Conservation (phyloP, 1,140 invertebrate genomes). For the Pogonomyrmex californicus region DNA sequence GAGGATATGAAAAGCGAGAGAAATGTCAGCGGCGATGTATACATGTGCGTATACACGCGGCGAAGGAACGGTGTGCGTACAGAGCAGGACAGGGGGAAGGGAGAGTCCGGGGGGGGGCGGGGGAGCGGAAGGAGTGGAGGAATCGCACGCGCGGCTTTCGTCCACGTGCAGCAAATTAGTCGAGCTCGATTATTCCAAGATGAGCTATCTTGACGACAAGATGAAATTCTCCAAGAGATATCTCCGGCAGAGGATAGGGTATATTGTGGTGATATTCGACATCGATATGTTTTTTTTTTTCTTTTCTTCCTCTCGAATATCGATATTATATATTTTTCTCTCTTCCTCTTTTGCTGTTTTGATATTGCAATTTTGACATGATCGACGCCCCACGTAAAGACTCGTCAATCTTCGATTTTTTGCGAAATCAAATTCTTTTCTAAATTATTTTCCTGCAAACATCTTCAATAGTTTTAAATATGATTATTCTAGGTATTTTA, state of each 20-base stretch:
- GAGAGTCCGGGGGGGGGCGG: not conserved
- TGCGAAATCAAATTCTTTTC: not conserved
- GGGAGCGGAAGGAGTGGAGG: not conserved
- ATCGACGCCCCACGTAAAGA: not conserved
- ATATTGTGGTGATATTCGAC: not conserved
- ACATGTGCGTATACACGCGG: not conserved
- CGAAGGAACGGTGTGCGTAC: not conserved
- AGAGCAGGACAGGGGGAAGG: too few species aligned
- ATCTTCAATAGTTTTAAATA: not conserved
- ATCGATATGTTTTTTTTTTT: not conserved
- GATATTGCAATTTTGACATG: not conserved
- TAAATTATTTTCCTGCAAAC: not conserved
- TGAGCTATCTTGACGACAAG: not conserved
- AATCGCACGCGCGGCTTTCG: conserved; percentile 50
- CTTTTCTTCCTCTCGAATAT: not conserved
- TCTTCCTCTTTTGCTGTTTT: not conserved
- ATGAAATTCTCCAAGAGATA: conserved; percentile 2
- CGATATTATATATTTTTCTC: not conserved
- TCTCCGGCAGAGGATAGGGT: not conserved
- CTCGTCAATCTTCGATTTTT: not conserved
- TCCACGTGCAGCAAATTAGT: conserved; percentile 65
- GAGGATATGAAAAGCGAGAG: conserved; percentile 5
- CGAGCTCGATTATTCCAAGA: conserved; percentile 7
- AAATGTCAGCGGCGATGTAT: conserved; percentile 24
- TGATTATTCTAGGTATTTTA: not conserved